These are phyloP conservation scores for Dicrurus megarhynchus DNA, from an alignment of 2,113 vertebrate species.

Conservation along the genomic window DNA sequence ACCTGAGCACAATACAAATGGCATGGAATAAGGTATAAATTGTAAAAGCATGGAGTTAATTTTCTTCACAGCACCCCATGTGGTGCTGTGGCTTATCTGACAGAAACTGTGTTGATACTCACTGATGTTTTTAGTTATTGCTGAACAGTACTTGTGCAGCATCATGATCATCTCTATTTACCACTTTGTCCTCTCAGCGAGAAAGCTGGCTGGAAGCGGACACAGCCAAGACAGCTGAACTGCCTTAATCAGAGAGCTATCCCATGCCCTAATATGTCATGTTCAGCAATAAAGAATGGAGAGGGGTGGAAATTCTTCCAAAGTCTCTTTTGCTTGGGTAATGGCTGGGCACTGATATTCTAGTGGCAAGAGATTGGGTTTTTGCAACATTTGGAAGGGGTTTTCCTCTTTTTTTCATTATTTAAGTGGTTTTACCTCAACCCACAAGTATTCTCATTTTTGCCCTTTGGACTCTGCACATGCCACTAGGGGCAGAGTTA, in stretches of 20 bases:
- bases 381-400: neutral
- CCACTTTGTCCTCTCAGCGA: rapidly evolving
- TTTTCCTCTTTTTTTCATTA: neutral
- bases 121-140: neutral
- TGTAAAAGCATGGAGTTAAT: neutral
- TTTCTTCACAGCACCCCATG: neutral
- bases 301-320: neutral
- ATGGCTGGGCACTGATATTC: neutral
- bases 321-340: neutral
- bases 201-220: neutral
- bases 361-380: rapidly evolving
- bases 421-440: neutral
- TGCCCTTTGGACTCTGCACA: neutral
- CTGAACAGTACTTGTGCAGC: neutral
- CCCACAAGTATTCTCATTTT: neutral
- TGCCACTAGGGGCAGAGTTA: neutral
- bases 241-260: neutral
- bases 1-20: neutral
- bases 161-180: neutral
- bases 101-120: neutral
- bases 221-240: neutral
- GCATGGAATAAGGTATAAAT: neutral
- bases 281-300: neutral
- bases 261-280: neutral
- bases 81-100: neutral